Percentiles rank a stretch among this genome's conserved stretches.
Conservation (phyloP, 2,797 vertebrate genomes). For the Manis crassicaudata region DNA sequence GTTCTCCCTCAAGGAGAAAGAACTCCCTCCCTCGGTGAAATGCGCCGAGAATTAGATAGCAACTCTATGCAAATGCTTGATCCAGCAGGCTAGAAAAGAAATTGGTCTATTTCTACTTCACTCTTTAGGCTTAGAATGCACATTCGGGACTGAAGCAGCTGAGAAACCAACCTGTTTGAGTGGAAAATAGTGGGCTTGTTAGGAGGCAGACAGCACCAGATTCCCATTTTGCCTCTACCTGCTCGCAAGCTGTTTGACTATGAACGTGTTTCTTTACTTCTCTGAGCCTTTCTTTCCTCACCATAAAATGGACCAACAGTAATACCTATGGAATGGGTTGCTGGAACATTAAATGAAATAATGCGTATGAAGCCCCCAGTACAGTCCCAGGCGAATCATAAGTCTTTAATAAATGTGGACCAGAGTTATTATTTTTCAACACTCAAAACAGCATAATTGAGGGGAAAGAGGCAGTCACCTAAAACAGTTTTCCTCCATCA, state of each 20-base stretch:
- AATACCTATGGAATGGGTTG: neutral
- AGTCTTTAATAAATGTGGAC: neutral
- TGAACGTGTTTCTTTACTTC: neutral
- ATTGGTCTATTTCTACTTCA: neutral
- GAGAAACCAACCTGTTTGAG: neutral
- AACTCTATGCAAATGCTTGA: neutral
- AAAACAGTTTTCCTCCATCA: slow-evolving; percentile 18
- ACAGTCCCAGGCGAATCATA: neutral
- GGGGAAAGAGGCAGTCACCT: neutral
- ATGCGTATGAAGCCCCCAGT: neutral
- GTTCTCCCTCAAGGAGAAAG: too few relatives aligned
- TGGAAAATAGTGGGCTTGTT: fast-evolving
- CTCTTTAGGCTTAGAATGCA: neutral
- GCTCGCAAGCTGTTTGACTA: neutral
- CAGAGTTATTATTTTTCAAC: slow-evolving; percentile 19
- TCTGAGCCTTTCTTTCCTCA: neutral
- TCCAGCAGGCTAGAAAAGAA: neutral
- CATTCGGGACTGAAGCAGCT: neutral
- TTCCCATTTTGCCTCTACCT: neutral
- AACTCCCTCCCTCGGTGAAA: neutral
- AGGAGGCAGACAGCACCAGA: neutral
- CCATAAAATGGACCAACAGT: neutral
- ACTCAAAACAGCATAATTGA: neutral
- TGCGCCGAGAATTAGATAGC: neutral
- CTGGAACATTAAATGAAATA: neutral